These are phyloP conservation scores for Apis laboriosa DNA, from an alignment of 1,140 invertebrate genomes.

Conservation along the genomic window DNA sequence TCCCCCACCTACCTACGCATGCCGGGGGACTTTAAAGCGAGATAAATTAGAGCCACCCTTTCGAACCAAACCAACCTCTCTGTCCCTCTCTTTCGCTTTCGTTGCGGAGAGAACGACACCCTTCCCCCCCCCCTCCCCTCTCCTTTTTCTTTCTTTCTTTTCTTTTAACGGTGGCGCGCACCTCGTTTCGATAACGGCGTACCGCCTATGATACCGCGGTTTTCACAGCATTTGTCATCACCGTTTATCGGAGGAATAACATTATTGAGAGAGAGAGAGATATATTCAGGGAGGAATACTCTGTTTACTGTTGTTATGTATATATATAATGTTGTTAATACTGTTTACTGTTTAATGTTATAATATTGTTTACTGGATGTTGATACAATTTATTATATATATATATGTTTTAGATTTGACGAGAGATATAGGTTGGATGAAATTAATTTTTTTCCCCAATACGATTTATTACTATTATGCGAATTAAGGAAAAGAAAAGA, in stretches of 20 bases:
- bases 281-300: no score
- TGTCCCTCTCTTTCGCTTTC: not conserved
- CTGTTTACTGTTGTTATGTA: no score
- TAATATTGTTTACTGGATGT: conserved; percentile 28
- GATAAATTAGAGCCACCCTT: conserved; percentile 74
- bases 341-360: conserved; percentile 51
- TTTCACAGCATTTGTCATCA: conserved; percentile 54
- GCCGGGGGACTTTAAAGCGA: conserved; percentile 76
- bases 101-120: not conserved
- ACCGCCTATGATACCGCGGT: not conserved
- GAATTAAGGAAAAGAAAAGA: no score
- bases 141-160: not conserved
- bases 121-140: conserved; percentile 3
- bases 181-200: conserved; percentile 42
- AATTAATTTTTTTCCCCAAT: no score
- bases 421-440: no score
- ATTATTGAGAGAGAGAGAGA: conserved; percentile 47
- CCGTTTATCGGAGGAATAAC: conserved; percentile 54
- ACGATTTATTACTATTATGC: no score
- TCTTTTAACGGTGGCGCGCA: not conserved
- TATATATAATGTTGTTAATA: no score
- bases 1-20: conserved; percentile 51
- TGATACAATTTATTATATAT: no score
- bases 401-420: no score
- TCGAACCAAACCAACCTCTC: conserved; percentile 51